Percentiles rank a stretch among this genome's conserved stretches.
These are phyloP conservation scores for Augochlorella aurata DNA, from an alignment of 2,888 invertebrate genomes.

Conservation along the genomic window DNA sequence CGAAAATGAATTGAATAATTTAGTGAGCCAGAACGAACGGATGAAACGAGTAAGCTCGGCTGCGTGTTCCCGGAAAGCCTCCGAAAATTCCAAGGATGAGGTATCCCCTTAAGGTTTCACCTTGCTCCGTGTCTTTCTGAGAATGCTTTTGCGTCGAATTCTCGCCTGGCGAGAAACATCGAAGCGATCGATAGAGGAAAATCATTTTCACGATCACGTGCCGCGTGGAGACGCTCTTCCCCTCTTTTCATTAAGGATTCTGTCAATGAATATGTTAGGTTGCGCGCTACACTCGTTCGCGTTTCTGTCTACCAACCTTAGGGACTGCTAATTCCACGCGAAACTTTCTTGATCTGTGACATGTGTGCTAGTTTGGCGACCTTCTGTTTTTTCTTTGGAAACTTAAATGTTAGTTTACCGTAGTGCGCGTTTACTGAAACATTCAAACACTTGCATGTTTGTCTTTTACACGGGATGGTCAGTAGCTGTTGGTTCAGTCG, in stretches of 20 bases:
- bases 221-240: not conserved
- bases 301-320: not conserved
- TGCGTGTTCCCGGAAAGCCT: slow-evolving; percentile 51
- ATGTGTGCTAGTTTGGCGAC: no score
- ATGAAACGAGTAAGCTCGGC: slow-evolving; percentile 64
- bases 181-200: slow-evolving; percentile 32
- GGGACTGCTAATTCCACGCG: not conserved
- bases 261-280: slow-evolving; percentile 7
- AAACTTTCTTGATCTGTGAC: no score
- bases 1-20: slow-evolving; percentile 74
- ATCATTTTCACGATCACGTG: slow-evolving; percentile 43
- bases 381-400: no score
- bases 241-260: slow-evolving; percentile 6
- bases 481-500: no score
- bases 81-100: slow-evolving; percentile 58
- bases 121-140: slow-evolving; percentile 37
- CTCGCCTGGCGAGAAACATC: slow-evolving; percentile 37
- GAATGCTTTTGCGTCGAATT: slow-evolving; percentile 40
- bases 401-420: no score
- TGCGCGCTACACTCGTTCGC: not conserved
- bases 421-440: no score
- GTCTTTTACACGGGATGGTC: no score
- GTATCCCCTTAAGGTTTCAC: slow-evolving; percentile 46
- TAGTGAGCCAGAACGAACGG: slow-evolving; percentile 59
- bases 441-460: no score